Evolutionary conservation across 2,888 invertebrate species (phyloP), one percentile per base, ranked within the genome.

Genomic region (Agrochola litura): DNA sequence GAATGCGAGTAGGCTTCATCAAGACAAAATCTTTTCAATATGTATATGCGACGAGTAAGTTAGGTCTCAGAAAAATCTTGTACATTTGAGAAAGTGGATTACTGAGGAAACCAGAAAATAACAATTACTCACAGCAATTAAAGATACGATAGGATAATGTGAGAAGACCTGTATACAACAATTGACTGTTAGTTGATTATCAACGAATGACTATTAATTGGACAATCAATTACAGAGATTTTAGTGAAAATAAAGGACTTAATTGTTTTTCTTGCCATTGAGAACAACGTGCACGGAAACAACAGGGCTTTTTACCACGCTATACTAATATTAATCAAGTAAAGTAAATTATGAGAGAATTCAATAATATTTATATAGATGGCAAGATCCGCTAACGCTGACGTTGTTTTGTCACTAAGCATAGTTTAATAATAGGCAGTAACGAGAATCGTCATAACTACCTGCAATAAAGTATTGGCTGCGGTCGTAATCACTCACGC

Each of bases 401-500:
- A 68, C 52, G 37, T 37, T 43, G 61, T 70, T 56, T 25, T 58
- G 70, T 61, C 70, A 37, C 58, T 67, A 43, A 66, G 61, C 54
- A 19, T 49, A 49, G 56, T 76, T 67, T 61, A 70, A 49, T 70
- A 66, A 77, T 71, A 67, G 65, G 63, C 76, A 70, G 70, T 83
- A 85, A 85, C 66, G 82, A 85, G 82, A 85, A 74, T 78, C 83
- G 83, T 83, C 83, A 84, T 86, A 88, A 83, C 81, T 86, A 77
- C 82, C 77, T 73, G 85, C 65, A 84, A 76, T 87, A 84, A 86
- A 84, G 71, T 82, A 87, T 87, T 78, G 76, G 73, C 84, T 87
- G 90, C 83, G 87, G 84, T 83, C 80, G 86, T 84, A 86, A 84
- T 88, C 81, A 86, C 88, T 90, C 89, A 85, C 88, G 89, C 87